Evolutionary conservation across 2,888 invertebrate genomes (phyloP).

Genomic region (Argyra leucocephala): DNA sequence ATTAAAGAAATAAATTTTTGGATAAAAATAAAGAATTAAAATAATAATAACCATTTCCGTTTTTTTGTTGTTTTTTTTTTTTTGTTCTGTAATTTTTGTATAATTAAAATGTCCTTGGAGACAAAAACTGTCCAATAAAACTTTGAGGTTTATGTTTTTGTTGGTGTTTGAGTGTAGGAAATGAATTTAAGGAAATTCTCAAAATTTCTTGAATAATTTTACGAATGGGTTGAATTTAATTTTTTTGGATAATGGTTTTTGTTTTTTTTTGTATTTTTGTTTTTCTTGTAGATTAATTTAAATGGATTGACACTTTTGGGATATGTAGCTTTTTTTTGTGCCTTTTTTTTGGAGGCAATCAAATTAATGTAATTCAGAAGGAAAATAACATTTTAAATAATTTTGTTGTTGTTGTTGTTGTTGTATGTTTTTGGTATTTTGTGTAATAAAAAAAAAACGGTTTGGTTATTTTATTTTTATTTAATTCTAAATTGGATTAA

Average conservation of each 20-base stretch:
- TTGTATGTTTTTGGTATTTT: too few relatives aligned
- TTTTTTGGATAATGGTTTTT: neutral
- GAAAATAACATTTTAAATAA: neutral
- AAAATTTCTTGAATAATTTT: neutral
- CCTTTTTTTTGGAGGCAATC: too few relatives aligned
- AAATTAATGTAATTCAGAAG: neutral
- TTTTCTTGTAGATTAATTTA: neutral
- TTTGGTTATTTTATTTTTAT: too few relatives aligned
- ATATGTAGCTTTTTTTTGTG: too few relatives aligned
- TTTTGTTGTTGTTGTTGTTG: too few relatives aligned
- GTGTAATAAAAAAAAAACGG: too few relatives aligned
- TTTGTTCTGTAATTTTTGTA: neutral
- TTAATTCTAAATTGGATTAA: too few relatives aligned
- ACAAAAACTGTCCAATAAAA: neutral
- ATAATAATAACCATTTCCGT: too few relatives aligned
- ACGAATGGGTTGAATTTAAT: neutral
- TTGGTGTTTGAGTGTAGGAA: neutral
- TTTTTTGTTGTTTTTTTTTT: too few relatives aligned
- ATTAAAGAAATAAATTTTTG: neutral
- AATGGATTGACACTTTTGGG: conserved; percentile 6
- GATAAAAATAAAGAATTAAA: too few relatives aligned
- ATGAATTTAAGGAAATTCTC: neutral
- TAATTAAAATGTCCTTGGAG: conserved; percentile 3
- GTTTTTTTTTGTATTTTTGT: neutral
- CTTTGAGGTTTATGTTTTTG: neutral